Evolutionary conservation across 1,140 invertebrate species (phyloP), one percentile per base, ranked within the genome.

Genomic region (Neoseiulus cucumeris): DNA sequence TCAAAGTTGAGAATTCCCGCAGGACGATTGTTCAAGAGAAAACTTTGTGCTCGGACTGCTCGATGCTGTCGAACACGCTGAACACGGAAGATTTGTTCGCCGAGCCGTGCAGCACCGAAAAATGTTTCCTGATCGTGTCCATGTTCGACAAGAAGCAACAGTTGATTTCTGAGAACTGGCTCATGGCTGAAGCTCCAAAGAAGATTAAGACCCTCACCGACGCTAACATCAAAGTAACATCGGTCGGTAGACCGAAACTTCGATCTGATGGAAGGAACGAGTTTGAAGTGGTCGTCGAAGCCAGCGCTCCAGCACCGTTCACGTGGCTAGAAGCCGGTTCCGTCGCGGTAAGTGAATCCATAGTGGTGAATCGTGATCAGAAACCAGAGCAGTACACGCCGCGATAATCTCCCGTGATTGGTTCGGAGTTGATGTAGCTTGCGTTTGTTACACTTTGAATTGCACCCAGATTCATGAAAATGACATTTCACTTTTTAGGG

Each of bases 241-340:
- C 14, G 51, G 51, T 59, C 25, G 25, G 5, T 29, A 20, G 51
- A 14, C 51, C 51, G 33, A 59, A 59, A 17, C 25, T 17, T 17
- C 25, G 25, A 17, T 17, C 25, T 9, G 51, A 59, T 25, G 51
- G 51, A 20, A 25, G 51, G 33, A 29, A 59, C 22, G 51, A 59
- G 22, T 59, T 59, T 33, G 33, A 33, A 17, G 22, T 59, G 2
- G 51, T 29, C 25, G 51, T 59, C 51, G 25, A 25, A 59, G 51
- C 25, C 14, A 59, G 33, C 33, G 51, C 51, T 29, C 51, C 51
- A 59, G 51, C 51, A 17, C 51, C 51, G 22, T 59, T 18, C 22
- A 59, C 51, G 17, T 59, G 51, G 51, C 51, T 59, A 4, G 51
- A 59, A 59, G 51, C 51, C 51, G 51, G 51, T 29, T 17, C 25